Conservation (phyloP, 2,888 invertebrate genomes). For the Campoplex nolae region DNA sequence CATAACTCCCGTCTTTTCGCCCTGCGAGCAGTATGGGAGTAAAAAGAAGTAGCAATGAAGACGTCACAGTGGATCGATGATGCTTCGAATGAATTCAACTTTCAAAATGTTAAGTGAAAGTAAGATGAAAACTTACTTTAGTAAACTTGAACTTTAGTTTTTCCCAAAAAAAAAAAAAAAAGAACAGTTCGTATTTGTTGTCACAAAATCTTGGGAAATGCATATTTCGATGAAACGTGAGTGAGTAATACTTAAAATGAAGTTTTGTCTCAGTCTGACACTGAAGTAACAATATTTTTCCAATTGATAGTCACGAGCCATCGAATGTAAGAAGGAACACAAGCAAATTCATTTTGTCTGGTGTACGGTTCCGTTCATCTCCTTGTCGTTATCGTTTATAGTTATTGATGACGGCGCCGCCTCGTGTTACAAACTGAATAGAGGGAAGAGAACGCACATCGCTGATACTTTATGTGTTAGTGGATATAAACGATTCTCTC, state of each 20-base stretch:
- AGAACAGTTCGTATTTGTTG: no score
- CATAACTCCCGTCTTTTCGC: no score
- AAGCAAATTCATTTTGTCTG: slow-evolving; percentile 14
- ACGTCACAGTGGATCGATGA: no score
- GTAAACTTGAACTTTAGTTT: no score
- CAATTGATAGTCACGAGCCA: slow-evolving; percentile 34
- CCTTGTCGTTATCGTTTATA: slow-evolving; percentile 53
- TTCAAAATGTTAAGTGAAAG: no score
- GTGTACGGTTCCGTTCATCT: slow-evolving; percentile 21
- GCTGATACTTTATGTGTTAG: neutral
- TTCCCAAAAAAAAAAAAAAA: no score
- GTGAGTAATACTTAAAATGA: slow-evolving; percentile 1
- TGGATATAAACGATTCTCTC: slow-evolving; percentile 47
- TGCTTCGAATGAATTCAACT: no score
- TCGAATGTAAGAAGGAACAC: slow-evolving; percentile 15
- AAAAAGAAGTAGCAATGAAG: no score
- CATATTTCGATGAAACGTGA: neutral
- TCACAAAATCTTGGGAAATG: neutral
- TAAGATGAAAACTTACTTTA: neutral
- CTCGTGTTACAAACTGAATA: slow-evolving; percentile 23
- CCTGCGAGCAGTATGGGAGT: no score
- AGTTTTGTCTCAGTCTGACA: slow-evolving; percentile 16
- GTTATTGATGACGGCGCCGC: slow-evolving; percentile 59
- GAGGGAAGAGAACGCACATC: neutral
- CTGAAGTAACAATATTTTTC: slow-evolving; percentile 19